A percentile compares a stretch with the other conserved stretches of the same genome.
Conservation (phyloP, 2,113 vertebrate genomes). For the Calcarius ornatus region DNA sequence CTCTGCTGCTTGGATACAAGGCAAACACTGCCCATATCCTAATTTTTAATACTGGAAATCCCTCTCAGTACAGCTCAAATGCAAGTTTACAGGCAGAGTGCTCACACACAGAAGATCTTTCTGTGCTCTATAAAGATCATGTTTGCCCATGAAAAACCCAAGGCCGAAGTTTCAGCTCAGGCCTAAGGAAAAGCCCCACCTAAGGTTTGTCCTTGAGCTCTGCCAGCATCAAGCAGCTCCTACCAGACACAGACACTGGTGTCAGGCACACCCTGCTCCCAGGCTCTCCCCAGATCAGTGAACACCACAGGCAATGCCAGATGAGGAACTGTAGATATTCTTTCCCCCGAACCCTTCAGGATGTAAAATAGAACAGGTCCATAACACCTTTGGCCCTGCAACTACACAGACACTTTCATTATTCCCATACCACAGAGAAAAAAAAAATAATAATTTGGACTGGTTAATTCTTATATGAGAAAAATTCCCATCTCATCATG, state of each 20-base stretch:
- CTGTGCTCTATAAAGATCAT: neutral
- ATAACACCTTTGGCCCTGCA: neutral
- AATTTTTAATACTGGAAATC: neutral
- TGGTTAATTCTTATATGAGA: neutral
- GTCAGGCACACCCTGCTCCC: neutral
- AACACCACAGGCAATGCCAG: neutral
- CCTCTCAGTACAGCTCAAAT: neutral
- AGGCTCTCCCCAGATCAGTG: neutral
- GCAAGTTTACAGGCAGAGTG: neutral
- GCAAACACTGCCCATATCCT: neutral
- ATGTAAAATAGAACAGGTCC: neutral
- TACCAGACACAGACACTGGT: neutral
- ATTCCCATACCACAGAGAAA: neutral
- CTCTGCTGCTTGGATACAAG: neutral
- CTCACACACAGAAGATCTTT: neutral
- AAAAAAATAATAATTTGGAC: neutral
- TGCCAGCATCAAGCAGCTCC: neutral
- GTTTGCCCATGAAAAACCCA: neutral
- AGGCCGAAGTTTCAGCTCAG: neutral
- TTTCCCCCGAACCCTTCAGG: neutral
- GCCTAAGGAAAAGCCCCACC: neutral
- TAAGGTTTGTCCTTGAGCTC: neutral
- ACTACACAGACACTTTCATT: neutral
- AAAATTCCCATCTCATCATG: neutral
- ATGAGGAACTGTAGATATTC: neutral